A percentile compares a stretch with the other conserved stretches of the same genome.
These are phyloP conservation scores for Phasianus colchicus DNA, from an alignment of 2,113 vertebrate genomes.

Conservation along the genomic window DNA sequence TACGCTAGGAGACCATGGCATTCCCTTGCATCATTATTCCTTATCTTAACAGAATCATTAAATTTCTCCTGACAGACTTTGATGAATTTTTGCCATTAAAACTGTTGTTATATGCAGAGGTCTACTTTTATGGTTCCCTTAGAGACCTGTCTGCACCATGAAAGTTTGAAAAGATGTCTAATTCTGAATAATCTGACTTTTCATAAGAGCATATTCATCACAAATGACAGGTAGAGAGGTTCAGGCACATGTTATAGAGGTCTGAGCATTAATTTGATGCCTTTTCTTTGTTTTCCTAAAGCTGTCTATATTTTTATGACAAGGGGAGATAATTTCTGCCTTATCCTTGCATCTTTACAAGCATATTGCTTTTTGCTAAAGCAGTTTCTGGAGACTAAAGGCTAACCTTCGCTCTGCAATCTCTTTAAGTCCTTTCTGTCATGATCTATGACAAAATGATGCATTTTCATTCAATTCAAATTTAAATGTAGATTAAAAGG, in stretches of 20 bases:
- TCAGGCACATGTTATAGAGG: constrained; percentile 21
- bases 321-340: constrained; percentile 45
- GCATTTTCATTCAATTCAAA: constrained; percentile 68
- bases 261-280: constrained; percentile 62
- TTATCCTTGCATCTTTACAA: constrained; percentile 46
- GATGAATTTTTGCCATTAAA: constrained; percentile 73
- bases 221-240: constrained; percentile 54
- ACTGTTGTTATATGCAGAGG: constrained; percentile 65
- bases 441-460: constrained; percentile 62
- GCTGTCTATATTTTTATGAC: constrained; percentile 65
- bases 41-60: constrained; percentile 64
- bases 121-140: constrained; percentile 54
- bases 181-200: constrained; percentile 68
- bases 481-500: constrained; percentile 78
- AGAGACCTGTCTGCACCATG: constrained; percentile 42
- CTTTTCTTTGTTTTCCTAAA: constrained; percentile 65
- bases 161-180: constrained; percentile 65
- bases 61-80: constrained; percentile 69
- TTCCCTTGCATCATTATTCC: constrained; percentile 46
- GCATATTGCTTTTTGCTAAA: neutral
- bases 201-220: constrained; percentile 59
- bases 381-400: constrained; percentile 43
- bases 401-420: constrained; percentile 13
- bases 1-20: neutral
- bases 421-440: constrained; percentile 20